Conservation (phyloP, 1,140 invertebrate genomes). For the Thaumatotibia leucotreta region DNA sequence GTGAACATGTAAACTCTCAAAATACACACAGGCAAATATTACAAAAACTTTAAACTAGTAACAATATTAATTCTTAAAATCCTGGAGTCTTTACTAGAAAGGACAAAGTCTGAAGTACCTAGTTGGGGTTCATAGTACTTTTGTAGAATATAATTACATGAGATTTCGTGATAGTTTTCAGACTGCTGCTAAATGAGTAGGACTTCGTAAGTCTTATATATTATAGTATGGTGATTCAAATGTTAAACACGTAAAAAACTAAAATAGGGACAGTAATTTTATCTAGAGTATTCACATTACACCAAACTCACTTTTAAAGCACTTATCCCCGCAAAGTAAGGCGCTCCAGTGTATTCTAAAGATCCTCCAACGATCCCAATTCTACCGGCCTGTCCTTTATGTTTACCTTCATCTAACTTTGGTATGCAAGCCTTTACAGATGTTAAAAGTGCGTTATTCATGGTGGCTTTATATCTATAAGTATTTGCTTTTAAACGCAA, state of each 20-base stretch:
- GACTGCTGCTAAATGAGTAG: too few relatives aligned
- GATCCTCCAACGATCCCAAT: conserved; percentile 95
- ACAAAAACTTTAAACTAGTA: too few relatives aligned
- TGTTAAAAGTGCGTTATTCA: conserved; percentile 35
- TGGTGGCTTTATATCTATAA: conserved; percentile 14
- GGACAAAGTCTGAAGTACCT: too few relatives aligned
- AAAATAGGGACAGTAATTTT: conserved; percentile 5
- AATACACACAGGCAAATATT: too few relatives aligned
- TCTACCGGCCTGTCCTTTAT: conserved; percentile 94
- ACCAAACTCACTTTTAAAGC: conserved; percentile 81
- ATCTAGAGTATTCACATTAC: not conserved
- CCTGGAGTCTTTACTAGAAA: too few relatives aligned
- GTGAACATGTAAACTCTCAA: not conserved
- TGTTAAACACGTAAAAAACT: too few relatives aligned
- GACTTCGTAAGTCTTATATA: too few relatives aligned
- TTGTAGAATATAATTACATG: too few relatives aligned
- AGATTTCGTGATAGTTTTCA: too few relatives aligned
- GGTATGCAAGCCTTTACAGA: conserved; percentile 77
- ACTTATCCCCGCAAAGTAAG: conserved; percentile 95
- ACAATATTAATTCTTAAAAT: too few relatives aligned
- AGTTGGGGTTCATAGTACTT: too few relatives aligned
- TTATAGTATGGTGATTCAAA: too few relatives aligned
- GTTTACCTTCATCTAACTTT: conserved; percentile 78
- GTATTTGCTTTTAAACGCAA: not conserved
- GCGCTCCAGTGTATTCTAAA: conserved; percentile 96